A percentile compares a stretch with the other conserved stretches of the same genome.
phyloP scores from a whole-genome alignment of 1,140 invertebrate genomes.

The Nasonia vitripennis region DNA sequence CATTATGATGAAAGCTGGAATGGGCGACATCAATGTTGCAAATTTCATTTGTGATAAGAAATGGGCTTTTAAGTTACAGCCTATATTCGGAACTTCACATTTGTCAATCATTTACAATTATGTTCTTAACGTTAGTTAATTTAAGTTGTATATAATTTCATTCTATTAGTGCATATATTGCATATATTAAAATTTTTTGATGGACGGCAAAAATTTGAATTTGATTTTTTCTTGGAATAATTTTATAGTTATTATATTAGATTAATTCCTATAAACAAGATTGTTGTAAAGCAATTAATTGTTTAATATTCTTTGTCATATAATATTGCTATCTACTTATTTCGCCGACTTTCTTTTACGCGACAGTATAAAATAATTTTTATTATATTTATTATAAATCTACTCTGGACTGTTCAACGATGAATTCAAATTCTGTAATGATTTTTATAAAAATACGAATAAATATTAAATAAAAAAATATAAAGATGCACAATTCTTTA shows the following conservation, averaged over 20 bases:
- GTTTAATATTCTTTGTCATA: not conserved
- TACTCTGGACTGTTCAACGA: conserved; percentile 12
- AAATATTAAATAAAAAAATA: conserved; percentile 20
- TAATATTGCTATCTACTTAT: not conserved
- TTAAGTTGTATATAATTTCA: conserved; percentile 45
- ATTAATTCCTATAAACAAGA: not conserved
- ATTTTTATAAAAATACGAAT: conserved; percentile 43
- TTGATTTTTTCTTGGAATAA: not conserved
- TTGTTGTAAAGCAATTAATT: not conserved
- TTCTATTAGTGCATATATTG: not conserved
- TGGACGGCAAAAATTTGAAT: not conserved
- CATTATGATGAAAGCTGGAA: conserved; percentile 13
- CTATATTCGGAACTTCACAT: not conserved
- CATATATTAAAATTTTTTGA: not conserved
- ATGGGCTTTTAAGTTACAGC: not conserved
- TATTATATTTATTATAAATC: conserved; percentile 15
- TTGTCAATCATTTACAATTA: conserved; percentile 21
- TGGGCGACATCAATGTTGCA: conserved; percentile 5
- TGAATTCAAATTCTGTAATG: conserved; percentile 39
- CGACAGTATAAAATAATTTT: conserved; percentile 18
- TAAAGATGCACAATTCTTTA: not conserved
- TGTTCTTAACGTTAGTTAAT: not conserved
- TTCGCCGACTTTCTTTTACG: not conserved
- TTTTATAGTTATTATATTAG: not conserved
- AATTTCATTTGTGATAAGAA: conserved; percentile 32